Percentiles rank a stretch among this genome's conserved stretches.
Conservation (phyloP, 64 coral and sea anemone species). For the Montipora foliosa region DNA sequence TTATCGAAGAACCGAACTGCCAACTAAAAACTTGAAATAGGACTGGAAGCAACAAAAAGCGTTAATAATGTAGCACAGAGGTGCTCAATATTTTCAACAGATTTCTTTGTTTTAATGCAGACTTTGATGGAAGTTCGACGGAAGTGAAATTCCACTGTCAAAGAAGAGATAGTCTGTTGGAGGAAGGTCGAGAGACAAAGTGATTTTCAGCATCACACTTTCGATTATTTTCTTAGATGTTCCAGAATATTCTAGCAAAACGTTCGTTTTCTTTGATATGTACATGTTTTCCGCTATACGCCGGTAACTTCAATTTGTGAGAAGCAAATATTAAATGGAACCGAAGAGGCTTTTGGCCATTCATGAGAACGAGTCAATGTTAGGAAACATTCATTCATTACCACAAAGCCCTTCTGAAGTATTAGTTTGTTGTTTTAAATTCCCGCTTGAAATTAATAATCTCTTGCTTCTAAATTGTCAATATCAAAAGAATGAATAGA, state of each 20-base stretch:
- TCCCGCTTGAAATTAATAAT: not conserved
- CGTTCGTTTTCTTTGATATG: not conserved
- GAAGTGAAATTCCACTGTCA: too few relatives aligned
- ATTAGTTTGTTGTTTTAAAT: not conserved
- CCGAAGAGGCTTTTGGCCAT: not conserved
- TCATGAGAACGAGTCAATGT: not conserved
- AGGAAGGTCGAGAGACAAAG: too few relatives aligned
- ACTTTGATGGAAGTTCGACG: too few relatives aligned
- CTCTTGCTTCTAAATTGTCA: not conserved
- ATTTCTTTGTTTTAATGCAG: too few relatives aligned
- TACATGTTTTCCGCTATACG: not conserved
- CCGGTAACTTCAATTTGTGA: not conserved
- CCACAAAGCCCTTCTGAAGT: not conserved
- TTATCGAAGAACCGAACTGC: too few relatives aligned
- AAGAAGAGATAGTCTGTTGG: too few relatives aligned
- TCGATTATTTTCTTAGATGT: not conserved
- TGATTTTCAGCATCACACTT: not conserved
- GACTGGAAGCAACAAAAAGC: too few relatives aligned
- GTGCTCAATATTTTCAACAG: too few relatives aligned
- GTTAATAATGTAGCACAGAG: too few relatives aligned
- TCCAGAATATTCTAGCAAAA: not conserved
- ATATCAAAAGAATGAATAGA: not conserved
- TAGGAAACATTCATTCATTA: not conserved
- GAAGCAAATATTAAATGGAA: not conserved
- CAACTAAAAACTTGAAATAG: too few relatives aligned